These are phyloP conservation scores for Gobio occitaniae DNA, from an alignment of 2,797 vertebrate genomes.

Conservation along the genomic window DNA sequence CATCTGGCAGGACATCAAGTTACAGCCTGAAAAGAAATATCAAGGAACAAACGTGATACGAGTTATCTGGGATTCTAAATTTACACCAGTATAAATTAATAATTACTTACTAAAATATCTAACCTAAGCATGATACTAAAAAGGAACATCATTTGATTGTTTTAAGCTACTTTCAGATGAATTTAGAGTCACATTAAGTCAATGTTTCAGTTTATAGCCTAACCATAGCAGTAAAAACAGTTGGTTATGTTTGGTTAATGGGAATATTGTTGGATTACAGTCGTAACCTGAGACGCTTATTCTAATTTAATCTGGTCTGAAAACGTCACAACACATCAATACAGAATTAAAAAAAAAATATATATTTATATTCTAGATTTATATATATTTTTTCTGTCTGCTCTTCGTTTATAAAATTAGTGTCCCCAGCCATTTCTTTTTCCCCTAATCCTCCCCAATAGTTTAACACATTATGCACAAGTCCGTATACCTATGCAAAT, in stretches of 20 bases:
- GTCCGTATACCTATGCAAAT: too few species aligned
- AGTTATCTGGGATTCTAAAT: neutral
- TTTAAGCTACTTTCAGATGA: neutral
- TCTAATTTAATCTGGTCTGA: neutral
- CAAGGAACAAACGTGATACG: neutral
- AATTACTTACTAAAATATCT: neutral
- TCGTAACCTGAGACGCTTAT: neutral
- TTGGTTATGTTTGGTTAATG: neutral
- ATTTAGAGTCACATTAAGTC: neutral
- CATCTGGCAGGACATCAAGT: slow-evolving; percentile 41
- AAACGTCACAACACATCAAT: neutral
- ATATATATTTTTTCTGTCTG: neutral
- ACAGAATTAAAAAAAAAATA: neutral
- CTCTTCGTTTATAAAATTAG: neutral
- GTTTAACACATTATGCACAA: too few species aligned
- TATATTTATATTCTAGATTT: neutral
- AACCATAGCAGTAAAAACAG: neutral
- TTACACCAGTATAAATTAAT: neutral
- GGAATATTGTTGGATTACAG: neutral
- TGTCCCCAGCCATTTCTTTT: too few species aligned
- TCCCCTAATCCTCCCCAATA: too few species aligned
- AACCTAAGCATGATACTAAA: neutral
- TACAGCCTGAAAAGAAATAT: neutral
- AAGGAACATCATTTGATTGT: neutral
- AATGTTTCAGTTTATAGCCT: neutral